Evolutionary conservation across 2,113 vertebrate species (phyloP).

Genomic region (Canis aureus): DNA sequence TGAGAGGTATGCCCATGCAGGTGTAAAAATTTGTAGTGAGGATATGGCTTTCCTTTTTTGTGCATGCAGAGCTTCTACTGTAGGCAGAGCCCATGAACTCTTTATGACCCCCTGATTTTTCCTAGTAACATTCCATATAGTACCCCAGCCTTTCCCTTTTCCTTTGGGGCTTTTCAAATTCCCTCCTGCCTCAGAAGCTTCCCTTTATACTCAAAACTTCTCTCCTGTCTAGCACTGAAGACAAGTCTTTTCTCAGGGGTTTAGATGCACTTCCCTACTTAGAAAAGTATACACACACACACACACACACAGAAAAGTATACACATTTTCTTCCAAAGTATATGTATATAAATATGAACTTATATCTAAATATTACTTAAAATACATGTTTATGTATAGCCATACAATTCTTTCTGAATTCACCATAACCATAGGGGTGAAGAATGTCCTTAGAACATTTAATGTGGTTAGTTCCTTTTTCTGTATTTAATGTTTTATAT

Average conservation of each 20-base stretch:
- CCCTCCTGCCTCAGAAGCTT: background rate
- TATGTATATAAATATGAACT: background rate
- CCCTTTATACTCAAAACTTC: background rate
- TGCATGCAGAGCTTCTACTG: background rate
- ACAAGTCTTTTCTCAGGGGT: background rate
- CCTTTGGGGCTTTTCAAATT: background rate
- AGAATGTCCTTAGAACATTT: background rate
- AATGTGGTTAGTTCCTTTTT: background rate
- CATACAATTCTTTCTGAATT: background rate
- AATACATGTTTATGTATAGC: background rate
- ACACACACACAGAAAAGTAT: background rate
- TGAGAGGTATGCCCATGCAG: background rate
- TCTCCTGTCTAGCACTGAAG: background rate
- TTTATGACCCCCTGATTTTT: background rate
- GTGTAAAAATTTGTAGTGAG: background rate
- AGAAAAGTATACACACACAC: background rate
- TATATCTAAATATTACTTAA: background rate
- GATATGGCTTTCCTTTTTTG: background rate
- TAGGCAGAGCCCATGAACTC: background rate
- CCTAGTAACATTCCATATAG: background rate
- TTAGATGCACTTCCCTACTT: background rate
- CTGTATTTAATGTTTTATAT: background rate
- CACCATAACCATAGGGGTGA: background rate
- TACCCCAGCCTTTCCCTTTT: background rate
- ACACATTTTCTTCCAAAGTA: background rate